Evolutionary conservation across 2,797 vertebrate genomes (phyloP).

Genomic region (Phalloptychus januarius): DNA sequence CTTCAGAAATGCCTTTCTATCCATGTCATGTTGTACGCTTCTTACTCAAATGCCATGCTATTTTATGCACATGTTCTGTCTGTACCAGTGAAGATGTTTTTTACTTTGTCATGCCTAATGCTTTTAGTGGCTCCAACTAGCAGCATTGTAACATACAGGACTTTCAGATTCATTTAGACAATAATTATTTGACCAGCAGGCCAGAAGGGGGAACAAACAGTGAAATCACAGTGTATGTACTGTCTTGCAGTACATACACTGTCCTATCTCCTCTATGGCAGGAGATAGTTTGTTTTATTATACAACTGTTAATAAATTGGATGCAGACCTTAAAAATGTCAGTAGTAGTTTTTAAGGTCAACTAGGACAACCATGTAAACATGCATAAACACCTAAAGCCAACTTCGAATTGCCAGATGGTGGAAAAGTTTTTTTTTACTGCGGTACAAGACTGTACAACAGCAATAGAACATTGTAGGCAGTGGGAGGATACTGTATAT

Average conservation of each 20-base stretch:
- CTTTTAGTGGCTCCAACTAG: not conserved
- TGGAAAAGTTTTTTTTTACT: not conserved
- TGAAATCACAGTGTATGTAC: too few relatives aligned
- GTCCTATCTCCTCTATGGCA: too few relatives aligned
- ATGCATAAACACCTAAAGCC: not conserved
- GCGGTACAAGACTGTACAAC: not conserved
- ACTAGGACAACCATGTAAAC: not conserved
- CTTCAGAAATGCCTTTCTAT: too few relatives aligned
- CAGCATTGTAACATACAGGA: not conserved
- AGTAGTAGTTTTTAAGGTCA: not conserved
- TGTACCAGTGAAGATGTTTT: not conserved
- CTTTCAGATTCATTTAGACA: not conserved
- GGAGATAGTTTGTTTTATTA: too few relatives aligned
- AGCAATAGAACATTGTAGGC: not conserved
- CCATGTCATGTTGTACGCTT: too few relatives aligned
- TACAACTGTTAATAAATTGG: not conserved
- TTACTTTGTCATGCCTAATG: not conserved
- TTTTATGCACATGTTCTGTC: not conserved
- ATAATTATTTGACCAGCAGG: too few relatives aligned
- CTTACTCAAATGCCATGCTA: too few relatives aligned
- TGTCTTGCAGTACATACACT: too few relatives aligned
- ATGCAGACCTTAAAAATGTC: not conserved
- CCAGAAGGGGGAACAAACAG: too few relatives aligned
- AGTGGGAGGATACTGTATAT: not conserved
- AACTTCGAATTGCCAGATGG: not conserved